phyloP scores from a whole-genome alignment of 2,888 invertebrate genomes.

The Portevinia maculata region DNA sequence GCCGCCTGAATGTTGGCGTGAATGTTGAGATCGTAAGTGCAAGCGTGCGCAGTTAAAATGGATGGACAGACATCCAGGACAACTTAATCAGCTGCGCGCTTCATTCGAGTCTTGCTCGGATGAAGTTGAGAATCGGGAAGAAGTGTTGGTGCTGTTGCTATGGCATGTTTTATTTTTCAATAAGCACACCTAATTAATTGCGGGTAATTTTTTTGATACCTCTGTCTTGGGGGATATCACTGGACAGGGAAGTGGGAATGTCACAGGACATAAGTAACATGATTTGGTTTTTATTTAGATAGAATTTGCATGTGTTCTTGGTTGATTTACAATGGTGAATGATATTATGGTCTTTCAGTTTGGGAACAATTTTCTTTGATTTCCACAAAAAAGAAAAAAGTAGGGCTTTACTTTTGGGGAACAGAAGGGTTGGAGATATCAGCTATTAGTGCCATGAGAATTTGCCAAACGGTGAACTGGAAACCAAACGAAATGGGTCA shows the following conservation, averaged over 20 bases:
- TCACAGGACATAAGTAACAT: neutral
- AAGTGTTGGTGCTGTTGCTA: constrained; percentile 23
- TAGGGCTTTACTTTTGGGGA: too few species aligned
- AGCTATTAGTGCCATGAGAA: too few species aligned
- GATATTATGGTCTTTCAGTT: too few species aligned
- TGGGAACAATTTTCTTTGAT: too few species aligned
- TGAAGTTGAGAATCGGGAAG: constrained; percentile 4
- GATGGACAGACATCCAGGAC: constrained; percentile 64
- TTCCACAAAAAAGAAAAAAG: too few species aligned
- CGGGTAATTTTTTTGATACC: constrained; percentile 40
- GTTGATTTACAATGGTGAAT: neutral
- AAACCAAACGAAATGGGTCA: too few species aligned
- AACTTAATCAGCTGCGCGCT: constrained; percentile 66
- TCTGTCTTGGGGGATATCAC: neutral
- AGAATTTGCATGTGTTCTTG: neutral
- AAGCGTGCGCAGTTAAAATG: constrained; percentile 73
- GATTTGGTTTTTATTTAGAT: constrained; percentile 16
- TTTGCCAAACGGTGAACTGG: too few species aligned
- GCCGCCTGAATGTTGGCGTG: constrained; percentile 72
- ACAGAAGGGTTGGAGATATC: too few species aligned
- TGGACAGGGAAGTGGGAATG: constrained; percentile 5
- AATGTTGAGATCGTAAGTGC: constrained; percentile 71
- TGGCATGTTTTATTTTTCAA: constrained; percentile 38
- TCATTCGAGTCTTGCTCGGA: constrained; percentile 10
- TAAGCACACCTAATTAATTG: constrained; percentile 70